A percentile compares a stretch with the other conserved stretches of the same genome.
phyloP scores from a whole-genome alignment of 1,140 invertebrate species.

The Caenorhabditis inopinata region DNA sequence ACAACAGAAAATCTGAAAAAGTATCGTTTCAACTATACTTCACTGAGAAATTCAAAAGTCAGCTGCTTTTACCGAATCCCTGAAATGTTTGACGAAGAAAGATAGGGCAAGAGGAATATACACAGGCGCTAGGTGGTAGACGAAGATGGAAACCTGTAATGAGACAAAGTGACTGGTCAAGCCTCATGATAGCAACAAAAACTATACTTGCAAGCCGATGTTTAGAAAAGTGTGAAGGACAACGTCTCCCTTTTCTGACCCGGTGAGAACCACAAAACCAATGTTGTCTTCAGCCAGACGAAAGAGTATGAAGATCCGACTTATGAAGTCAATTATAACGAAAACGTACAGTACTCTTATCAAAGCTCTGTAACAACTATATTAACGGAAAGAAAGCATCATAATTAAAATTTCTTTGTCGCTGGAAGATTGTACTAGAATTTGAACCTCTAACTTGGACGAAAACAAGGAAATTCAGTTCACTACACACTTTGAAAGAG shows the following conservation, averaged over 20 bases:
- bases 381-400: neutral
- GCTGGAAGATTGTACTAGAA: neutral
- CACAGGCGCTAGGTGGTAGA: conserved; percentile 2
- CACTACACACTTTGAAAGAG: conserved; percentile 25
- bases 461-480: conserved; percentile 28
- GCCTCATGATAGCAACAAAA: neutral
- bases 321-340: conserved; percentile 14
- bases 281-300: conserved; percentile 7
- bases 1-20: conserved; percentile 12
- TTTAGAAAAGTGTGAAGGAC: conserved; percentile 20
- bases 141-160: conserved; percentile 23
- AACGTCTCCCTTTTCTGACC: conserved; percentile 4
- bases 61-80: conserved; percentile 24
- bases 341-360: conserved; percentile 8
- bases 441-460: neutral
- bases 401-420: neutral
- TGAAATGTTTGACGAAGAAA: conserved; percentile 26
- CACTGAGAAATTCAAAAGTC: neutral
- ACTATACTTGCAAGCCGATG: conserved; percentile 23
- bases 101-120: conserved; percentile 15
- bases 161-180: neutral
- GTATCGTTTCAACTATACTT: neutral
- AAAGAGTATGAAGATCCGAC: neutral
- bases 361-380: conserved; percentile 8
- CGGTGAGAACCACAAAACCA: conserved; percentile 15